phyloP scores from a whole-genome alignment of 2,888 invertebrate species.

The Caprella mutica region DNA sequence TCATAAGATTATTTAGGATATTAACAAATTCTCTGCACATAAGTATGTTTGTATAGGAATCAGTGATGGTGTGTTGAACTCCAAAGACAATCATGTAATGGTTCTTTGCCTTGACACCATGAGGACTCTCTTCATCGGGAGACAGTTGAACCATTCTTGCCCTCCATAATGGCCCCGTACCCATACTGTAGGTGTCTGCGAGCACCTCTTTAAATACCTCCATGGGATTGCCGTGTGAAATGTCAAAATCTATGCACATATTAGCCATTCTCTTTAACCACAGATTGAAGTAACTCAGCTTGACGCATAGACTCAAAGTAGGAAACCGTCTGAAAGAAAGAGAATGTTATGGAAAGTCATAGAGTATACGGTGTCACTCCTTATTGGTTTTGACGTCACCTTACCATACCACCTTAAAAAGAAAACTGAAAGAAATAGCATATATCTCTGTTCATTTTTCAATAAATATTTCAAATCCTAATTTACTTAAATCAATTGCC shows the following conservation, averaged over 20 bases:
- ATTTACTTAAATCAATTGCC: too few relatives aligned
- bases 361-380: too few relatives aligned
- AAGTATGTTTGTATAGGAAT: constrained; percentile 21
- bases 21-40: constrained; percentile 17
- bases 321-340: constrained; percentile 14
- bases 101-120: constrained; percentile 1
- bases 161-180: constrained; percentile 22
- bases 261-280: constrained; percentile 20
- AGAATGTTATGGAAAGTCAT: too few relatives aligned
- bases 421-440: too few relatives aligned
- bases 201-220: constrained; percentile 7
- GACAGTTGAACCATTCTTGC: constrained; percentile 9
- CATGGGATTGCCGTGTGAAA: constrained; percentile 2
- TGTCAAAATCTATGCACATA: constrained; percentile 14
- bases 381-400: too few relatives aligned
- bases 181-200: constrained; percentile 13
- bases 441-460: too few relatives aligned
- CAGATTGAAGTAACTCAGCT: not conserved
- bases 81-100: constrained; percentile 15
- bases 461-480: too few relatives aligned
- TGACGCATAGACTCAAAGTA: constrained; percentile 13
- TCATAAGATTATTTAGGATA: too few relatives aligned
- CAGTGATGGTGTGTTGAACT: constrained; percentile 22
- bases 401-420: too few relatives aligned
- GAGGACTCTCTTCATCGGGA: not conserved